Evolutionary conservation across 1,140 invertebrate species (phyloP).

Genomic region (Aphelinus atriplicis): DNA sequence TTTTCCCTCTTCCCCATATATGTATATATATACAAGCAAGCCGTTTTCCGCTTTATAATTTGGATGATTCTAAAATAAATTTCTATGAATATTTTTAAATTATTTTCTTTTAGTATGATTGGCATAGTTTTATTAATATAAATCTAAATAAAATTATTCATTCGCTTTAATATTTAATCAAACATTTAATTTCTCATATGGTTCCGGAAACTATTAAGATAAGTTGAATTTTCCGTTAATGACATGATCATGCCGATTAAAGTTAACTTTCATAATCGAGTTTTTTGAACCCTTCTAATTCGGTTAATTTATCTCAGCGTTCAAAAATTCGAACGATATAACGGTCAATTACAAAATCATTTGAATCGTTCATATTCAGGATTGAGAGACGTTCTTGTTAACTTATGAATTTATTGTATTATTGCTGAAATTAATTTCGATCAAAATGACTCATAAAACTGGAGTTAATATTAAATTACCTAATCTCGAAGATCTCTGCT

Average conservation of each 20-base stretch:
- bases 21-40: neutral
- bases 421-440: too few species aligned
- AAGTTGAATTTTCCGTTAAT: too few species aligned
- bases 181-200: neutral
- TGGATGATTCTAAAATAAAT: too few species aligned
- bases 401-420: too few species aligned
- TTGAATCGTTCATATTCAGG: too few species aligned
- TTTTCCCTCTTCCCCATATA: neutral
- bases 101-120: too few species aligned
- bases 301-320: neutral
- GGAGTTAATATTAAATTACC: conserved; percentile 39
- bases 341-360: neutral
- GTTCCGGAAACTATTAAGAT: neutral
- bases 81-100: too few species aligned
- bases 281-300: conserved; percentile 21
- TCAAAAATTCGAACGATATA: neutral
- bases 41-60: too few species aligned
- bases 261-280: neutral
- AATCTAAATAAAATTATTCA: neutral
- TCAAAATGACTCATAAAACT: conserved; percentile 27
- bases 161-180: neutral
- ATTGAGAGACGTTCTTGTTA: too few species aligned
- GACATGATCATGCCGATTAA: neutral
- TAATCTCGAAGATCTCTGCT: conserved; percentile 37
- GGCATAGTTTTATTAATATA: neutral